Percentiles rank a stretch among this genome's conserved stretches.
Evolutionary conservation across 2,113 vertebrate species (phyloP).

Genomic region (Microtus ochrogaster): DNA sequence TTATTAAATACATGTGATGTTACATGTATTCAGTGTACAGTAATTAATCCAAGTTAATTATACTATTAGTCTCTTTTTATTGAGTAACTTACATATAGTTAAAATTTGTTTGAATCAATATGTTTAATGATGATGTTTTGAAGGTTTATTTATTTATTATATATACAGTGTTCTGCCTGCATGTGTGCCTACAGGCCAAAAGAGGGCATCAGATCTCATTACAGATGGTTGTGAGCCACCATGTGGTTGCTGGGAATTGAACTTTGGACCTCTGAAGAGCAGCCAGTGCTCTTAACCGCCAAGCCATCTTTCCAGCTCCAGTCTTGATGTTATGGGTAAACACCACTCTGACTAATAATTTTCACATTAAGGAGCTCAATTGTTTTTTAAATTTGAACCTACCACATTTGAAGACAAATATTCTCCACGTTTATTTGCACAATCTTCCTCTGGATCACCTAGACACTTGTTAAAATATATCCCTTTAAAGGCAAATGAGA

Average conservation of each 20-base stretch:
- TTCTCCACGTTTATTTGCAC: constrained; percentile 1
- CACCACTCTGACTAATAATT: not conserved
- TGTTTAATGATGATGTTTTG: not conserved
- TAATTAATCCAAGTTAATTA: no score
- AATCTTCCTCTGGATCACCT: not conserved
- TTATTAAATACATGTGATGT: not conserved
- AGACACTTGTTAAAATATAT: not conserved
- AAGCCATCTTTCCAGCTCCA: no score
- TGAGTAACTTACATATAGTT: not conserved
- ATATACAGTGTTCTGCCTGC: no score
- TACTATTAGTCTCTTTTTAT: not conserved
- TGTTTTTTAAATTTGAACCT: constrained; percentile 1
- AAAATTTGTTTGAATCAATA: not conserved
- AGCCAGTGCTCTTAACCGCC: no score
- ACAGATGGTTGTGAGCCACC: no score
- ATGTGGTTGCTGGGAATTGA: no score
- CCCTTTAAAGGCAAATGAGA: not conserved
- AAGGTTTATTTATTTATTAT: no score
- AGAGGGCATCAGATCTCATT: no score
- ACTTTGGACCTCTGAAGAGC: no score
- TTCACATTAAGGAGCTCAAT: not conserved
- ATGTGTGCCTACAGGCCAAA: no score
- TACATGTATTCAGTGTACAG: not conserved
- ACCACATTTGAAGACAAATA: not conserved
- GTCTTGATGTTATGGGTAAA: not conserved